Conservation (phyloP, 2,797 vertebrate genomes). For the Echeneis naucrates region DNA sequence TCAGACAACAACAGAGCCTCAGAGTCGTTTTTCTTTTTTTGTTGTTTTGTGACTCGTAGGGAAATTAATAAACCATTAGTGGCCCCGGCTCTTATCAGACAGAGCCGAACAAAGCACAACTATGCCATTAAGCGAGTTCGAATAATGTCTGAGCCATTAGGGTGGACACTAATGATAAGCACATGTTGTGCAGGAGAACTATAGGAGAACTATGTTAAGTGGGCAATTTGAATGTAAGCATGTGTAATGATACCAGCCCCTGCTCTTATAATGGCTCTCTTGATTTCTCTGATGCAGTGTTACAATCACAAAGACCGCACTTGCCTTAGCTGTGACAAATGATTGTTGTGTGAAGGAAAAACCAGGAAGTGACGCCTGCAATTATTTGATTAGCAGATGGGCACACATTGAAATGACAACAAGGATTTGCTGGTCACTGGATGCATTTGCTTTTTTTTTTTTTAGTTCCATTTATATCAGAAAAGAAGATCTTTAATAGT, state of each 20-base stretch:
- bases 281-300: slow-evolving; percentile 71
- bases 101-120: slow-evolving; percentile 77
- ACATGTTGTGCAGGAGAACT: slow-evolving; percentile 88
- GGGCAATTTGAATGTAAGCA: slow-evolving; percentile 86
- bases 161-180: slow-evolving; percentile 84
- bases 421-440: background rate
- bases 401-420: background rate
- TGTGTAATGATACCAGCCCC: slow-evolving; percentile 80
- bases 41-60: slow-evolving; percentile 39
- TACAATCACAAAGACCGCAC: slow-evolving; percentile 51
- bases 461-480: background rate
- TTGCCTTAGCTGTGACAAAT: slow-evolving; percentile 30
- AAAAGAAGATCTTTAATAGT: background rate
- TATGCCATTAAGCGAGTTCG: slow-evolving; percentile 79
- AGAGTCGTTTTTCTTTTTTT: slow-evolving; percentile 22
- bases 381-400: background rate
- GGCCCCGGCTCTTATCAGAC: slow-evolving; percentile 77
- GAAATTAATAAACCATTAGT: slow-evolving; percentile 84
- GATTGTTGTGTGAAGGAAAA: slow-evolving; percentile 23
- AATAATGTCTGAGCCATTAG: slow-evolving; percentile 88
- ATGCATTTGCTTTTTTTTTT: background rate
- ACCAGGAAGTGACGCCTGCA: slow-evolving; percentile 14
- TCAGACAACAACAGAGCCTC: slow-evolving; percentile 41
- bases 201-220: slow-evolving; percentile 85
- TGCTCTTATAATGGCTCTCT: slow-evolving; percentile 74